Conservation (phyloP, 2,888 invertebrate species). For the Lysandra coridon region DNA sequence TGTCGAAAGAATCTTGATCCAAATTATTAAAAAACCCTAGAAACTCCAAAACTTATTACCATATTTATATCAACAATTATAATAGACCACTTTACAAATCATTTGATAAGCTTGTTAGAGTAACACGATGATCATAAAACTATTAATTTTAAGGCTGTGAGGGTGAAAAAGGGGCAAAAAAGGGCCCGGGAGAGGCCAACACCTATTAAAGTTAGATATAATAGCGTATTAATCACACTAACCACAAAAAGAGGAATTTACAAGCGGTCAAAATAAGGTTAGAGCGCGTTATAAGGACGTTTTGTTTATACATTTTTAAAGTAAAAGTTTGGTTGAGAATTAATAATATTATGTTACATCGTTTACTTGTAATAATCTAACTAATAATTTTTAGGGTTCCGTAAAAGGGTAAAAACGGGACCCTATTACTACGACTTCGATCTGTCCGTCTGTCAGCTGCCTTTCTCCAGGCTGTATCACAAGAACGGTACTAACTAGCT, state of each 20-base stretch:
- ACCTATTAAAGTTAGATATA: slow-evolving; percentile 75
- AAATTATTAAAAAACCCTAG: no score
- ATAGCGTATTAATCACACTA: slow-evolving; percentile 72
- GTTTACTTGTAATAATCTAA: no score
- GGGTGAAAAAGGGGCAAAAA: slow-evolving; percentile 38
- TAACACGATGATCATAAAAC: slow-evolving; percentile 11
- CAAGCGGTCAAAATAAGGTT: slow-evolving; percentile 58
- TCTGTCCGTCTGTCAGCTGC: no score
- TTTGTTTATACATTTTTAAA: not conserved
- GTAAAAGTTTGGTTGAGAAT: no score
- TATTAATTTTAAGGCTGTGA: not conserved
- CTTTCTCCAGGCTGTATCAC: no score
- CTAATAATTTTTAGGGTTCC: no score
- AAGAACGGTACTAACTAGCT: no score
- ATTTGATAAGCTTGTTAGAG: not conserved
- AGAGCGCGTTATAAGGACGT: not conserved
- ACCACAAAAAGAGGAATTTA: slow-evolving; percentile 68
- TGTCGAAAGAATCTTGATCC: no score
- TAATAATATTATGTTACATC: no score
- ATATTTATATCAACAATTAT: not conserved
- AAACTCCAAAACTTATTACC: not conserved
- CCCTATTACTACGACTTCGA: no score
- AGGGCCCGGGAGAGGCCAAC: slow-evolving; percentile 35
- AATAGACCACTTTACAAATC: not conserved
- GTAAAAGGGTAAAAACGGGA: no score